A percentile compares a stretch with the other conserved stretches of the same genome.
Conservation (phyloP, 2,113 vertebrate genomes). For the Pelusios castaneus region DNA sequence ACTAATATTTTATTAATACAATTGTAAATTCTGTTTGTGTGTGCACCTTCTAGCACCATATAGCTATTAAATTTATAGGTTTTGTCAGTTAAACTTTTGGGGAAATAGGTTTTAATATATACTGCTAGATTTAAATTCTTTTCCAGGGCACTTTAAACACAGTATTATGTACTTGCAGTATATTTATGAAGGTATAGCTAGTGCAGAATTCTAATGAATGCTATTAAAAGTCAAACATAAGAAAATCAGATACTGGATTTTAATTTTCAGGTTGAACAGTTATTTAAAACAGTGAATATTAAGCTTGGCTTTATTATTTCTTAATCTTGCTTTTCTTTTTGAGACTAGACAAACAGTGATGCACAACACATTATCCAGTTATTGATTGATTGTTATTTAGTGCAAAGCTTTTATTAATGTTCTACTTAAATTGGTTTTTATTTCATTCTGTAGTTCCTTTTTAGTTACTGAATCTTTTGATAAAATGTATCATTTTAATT, state of each 20-base stretch:
- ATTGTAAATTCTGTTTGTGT: slow-evolving; percentile 36
- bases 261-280: slow-evolving; percentile 77
- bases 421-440: slow-evolving; percentile 51
- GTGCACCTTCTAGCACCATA: not conserved
- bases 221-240: slow-evolving; percentile 54
- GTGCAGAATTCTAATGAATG: not conserved
- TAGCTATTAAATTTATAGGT: slow-evolving; percentile 26
- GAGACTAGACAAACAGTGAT: slow-evolving; percentile 68
- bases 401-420: slow-evolving; percentile 65
- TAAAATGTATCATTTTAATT: slow-evolving; percentile 21
- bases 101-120: slow-evolving; percentile 30
- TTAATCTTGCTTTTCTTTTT: slow-evolving; percentile 72
- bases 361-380: slow-evolving; percentile 60
- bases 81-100: slow-evolving; percentile 10
- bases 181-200: slow-evolving; percentile 58
- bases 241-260: slow-evolving; percentile 69
- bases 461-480: slow-evolving; percentile 55
- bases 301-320: slow-evolving; percentile 72
- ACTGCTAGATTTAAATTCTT: slow-evolving; percentile 61
- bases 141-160: slow-evolving; percentile 51
- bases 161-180: slow-evolving; percentile 15
- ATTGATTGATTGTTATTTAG: slow-evolving; percentile 69
- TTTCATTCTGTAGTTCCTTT: slow-evolving; percentile 5
- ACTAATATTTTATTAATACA: slow-evolving; percentile 50
- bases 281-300: slow-evolving; percentile 75